phyloP scores from a whole-genome alignment of 1,140 invertebrate genomes.

The Agrypnia vestita region DNA sequence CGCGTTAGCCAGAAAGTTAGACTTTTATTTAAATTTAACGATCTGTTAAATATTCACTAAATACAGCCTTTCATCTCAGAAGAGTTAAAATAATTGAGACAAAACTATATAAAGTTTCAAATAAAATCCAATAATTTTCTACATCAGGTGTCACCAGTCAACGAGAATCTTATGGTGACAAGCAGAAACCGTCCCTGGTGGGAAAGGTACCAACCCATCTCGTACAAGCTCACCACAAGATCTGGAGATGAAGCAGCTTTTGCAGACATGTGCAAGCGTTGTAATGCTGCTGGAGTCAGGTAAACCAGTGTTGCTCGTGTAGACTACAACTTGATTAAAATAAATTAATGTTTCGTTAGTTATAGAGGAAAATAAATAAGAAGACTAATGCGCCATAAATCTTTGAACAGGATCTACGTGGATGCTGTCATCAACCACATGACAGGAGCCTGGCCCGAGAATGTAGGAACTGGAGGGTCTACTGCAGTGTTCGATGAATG shows the following conservation, averaged over 20 bases:
- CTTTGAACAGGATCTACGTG: conserved; percentile 77
- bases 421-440: conserved; percentile 88
- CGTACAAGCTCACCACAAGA: conserved; percentile 84
- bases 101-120: no score
- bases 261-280: conserved; percentile 80
- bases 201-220: conserved; percentile 92
- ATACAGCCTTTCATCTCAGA: no score
- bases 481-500: conserved; percentile 65
- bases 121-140: background rate
- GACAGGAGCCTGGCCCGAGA: conserved; percentile 70
- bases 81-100: no score
- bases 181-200: conserved; percentile 80
- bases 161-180: conserved; percentile 73
- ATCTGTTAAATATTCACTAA: no score
- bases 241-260: conserved; percentile 84
- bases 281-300: conserved; percentile 83
- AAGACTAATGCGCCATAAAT: background rate
- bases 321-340: background rate
- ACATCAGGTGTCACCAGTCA: conserved; percentile 75
- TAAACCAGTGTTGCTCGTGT: conserved; percentile 60
- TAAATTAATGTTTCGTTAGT: background rate
- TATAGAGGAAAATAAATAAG: background rate
- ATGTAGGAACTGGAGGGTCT: conserved; percentile 73
- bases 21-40: no score
- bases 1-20: no score